Evolutionary conservation across 2,113 vertebrate genomes (phyloP), one percentile per base, ranked within the genome.

Genomic region (Pithys albifrons): DNA sequence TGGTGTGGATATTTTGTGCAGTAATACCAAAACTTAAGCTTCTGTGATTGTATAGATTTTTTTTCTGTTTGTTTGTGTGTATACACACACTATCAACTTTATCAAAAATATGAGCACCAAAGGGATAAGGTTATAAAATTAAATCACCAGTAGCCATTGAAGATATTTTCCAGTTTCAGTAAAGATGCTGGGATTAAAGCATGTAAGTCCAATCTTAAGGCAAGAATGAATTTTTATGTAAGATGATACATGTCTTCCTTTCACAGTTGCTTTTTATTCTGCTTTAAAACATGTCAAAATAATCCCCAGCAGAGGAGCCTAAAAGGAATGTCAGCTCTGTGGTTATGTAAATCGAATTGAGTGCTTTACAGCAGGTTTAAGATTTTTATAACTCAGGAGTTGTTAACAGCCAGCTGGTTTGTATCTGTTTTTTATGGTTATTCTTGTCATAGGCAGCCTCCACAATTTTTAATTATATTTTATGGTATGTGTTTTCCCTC

Each of bases 401-500:
- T 98, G 98, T 98, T 98, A 98, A 98, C 98, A 98, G 98, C 98
- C 98, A 98, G 98, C 98, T 98, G 98, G 98, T 98, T 98, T 98
- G 98, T 98, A 98, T 98, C 98, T 98, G 98, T 97, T 98, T 98
- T 98, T 98, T 98, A 98, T 97, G 98, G 98, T 98, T 98, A 98
- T 98, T 98, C 98, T 98, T 98, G 98, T 98, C 98, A 98, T 98
- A 98, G 97, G 97, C 98, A 98, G 98, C 98, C 98, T 98, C 98
- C 98, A 98, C 98, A 98, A 98, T 98, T 98, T 98, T 98, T 98
- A 98, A 98, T 98, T 98, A 98, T 98, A 97, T 98, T 98, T 98
- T 98, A 98, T 98, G 97, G 98, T 98, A 97, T 98, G 97, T 98
- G 96, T 98, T 98, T 98, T 98, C 96, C 95, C 97, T 98, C 96